Base-by-base conservation (phyloP, 2,888 invertebrate genomes). In the Keiferia lycopersicella region DNA sequence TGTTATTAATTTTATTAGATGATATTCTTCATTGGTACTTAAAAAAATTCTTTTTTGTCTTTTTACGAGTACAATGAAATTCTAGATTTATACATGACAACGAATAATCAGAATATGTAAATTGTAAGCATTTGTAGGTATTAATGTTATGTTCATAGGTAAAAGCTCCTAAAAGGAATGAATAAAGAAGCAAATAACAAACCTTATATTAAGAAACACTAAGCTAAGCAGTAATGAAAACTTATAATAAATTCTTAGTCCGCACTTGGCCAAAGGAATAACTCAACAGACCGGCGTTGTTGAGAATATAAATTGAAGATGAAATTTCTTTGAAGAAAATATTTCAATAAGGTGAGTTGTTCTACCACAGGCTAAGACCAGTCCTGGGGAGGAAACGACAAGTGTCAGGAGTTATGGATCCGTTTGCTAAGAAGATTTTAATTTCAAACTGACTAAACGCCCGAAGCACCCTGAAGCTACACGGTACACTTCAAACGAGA, bases 221-320 rank as follows among this genome's bases (percentile, higher is more conserved):
- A 22, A 53, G 22, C 10, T 22, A 22, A 53, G 22, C 1, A 53
- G 22, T 53, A 53, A 53, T 53, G 51, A 22, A 26, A 53, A 53
- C 20, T 22, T 53, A 26, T 53, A 73, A 79, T 71, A 76, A 79
- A 79, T 79, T 80, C 73, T 71, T 70, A 73, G 70, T 67, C 66
- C 64, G 41, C 65, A 71, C 71, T 75, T 74, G 73, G 76, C 75
- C 76, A 41, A 76, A 81, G 74, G 76, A 73, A 79, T 80, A 78
- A 75, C 76, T 79, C 73, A 22, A 65, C 71, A 77, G 75, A 76
- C 74, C 70, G 61, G 73, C 71, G 79, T 75, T n/a, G n/a, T 76
- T 65, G 64, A 63, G 69, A 73, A 30, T n/a, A 53, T 53, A 75
- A 75, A 34, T 34, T 75, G 76, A 71, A 66, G 64, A 71, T 75